phyloP scores from a whole-genome alignment of 2,888 invertebrate species.

The Drosophila antonietae region DNA sequence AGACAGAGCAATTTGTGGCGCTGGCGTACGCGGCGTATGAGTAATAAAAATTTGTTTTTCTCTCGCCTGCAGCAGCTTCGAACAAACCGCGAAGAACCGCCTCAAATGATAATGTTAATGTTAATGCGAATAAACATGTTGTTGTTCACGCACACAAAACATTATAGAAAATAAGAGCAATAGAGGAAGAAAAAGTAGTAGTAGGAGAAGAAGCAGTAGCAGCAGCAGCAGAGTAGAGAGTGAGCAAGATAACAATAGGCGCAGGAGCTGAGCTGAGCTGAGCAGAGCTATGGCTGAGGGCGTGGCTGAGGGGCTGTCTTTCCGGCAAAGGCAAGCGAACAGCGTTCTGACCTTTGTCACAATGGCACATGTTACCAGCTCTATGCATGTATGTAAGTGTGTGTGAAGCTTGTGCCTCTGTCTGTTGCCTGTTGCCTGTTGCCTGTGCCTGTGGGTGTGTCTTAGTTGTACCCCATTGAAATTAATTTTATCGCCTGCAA shows the following conservation, averaged over 20 bases:
- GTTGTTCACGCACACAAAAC: constrained; percentile 17
- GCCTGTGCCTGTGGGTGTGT: constrained; percentile 10
- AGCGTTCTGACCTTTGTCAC: constrained; percentile 50
- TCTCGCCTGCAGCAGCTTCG: constrained; percentile 26
- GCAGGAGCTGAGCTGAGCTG: not conserved
- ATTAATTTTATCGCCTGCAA: constrained; percentile 62
- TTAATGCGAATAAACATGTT: constrained; percentile 40
- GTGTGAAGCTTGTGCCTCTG: constrained; percentile 6
- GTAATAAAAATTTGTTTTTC: constrained; percentile 62
- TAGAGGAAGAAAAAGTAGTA: not conserved
- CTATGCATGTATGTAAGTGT: not conserved
- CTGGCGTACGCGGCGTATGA: constrained; percentile 57
- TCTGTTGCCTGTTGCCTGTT: constrained; percentile 10
- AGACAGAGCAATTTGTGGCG: constrained; percentile 35
- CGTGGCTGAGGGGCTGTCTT: not conserved
- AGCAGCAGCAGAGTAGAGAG: not conserved
- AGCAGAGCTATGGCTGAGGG: not conserved
- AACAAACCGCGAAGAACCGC: constrained; percentile 34
- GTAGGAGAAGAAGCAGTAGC: not conserved
- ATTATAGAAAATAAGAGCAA: constrained; percentile 1
- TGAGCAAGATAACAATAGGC: constrained; percentile 9
- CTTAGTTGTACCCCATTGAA: constrained; percentile 34
- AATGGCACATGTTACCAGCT: constrained; percentile 28
- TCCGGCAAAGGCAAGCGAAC: constrained; percentile 25
- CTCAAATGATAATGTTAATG: constrained; percentile 41